These are phyloP conservation scores for Drosophila putrida DNA, from an alignment of 2,888 invertebrate species.

Conservation along the genomic window DNA sequence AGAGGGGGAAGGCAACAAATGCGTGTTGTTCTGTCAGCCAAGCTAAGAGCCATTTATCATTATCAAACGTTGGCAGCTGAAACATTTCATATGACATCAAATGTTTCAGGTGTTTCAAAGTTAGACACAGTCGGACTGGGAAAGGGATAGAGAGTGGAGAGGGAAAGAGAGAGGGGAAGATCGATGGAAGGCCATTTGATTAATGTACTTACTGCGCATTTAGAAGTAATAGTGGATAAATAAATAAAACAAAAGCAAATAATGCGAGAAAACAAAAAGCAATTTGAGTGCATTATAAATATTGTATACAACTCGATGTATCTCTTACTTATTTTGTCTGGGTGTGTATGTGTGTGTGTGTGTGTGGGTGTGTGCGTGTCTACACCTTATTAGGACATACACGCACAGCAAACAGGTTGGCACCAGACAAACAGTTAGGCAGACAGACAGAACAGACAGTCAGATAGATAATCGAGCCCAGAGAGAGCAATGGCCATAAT, in stretches of 20 bases:
- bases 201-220: conserved; percentile 57
- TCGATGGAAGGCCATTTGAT: conserved; percentile 56
- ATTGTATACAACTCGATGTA: conserved; percentile 53
- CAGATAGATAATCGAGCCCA: conserved; percentile 23
- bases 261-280: conserved; percentile 47
- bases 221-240: conserved; percentile 44
- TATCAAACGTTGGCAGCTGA: conserved; percentile 66
- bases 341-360: conserved; percentile 3
- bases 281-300: conserved; percentile 68
- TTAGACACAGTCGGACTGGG: neutral
- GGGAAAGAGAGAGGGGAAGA: conserved; percentile 22
- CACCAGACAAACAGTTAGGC: conserved; percentile 19
- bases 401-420: conserved; percentile 75
- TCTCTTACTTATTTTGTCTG: conserved; percentile 7
- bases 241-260: conserved; percentile 54
- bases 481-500: conserved; percentile 62
- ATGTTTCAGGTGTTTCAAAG: conserved; percentile 57
- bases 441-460: conserved; percentile 6
- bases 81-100: conserved; percentile 65
- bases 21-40: conserved; percentile 24
- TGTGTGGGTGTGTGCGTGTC: conserved; percentile 25
- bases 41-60: conserved; percentile 67
- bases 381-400: conserved; percentile 55
- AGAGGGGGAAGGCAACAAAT: neutral
- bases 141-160: neutral